phyloP scores from a whole-genome alignment of 2,888 invertebrate species.

The Dione vanillae region DNA sequence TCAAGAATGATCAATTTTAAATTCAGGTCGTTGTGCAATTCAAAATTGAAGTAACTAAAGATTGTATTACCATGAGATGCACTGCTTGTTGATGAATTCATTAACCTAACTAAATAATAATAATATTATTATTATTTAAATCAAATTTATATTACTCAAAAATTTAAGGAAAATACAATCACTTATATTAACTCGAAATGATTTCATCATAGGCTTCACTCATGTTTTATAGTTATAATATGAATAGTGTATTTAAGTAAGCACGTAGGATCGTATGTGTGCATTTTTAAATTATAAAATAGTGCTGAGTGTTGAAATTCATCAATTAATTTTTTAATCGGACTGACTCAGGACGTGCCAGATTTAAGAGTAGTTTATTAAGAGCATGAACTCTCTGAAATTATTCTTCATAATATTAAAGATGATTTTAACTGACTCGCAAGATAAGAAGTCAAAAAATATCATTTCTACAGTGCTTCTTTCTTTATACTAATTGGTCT shows the following conservation, averaged over 20 bases:
- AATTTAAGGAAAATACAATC: neutral
- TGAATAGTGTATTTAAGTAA: conserved; percentile 16
- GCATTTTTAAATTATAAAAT: neutral
- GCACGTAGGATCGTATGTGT: conserved; percentile 16
- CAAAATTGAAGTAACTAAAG: conserved; percentile 42
- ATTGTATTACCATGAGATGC: conserved; percentile 20
- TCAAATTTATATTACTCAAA: neutral
- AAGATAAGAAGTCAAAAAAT: neutral
- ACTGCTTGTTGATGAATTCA: conserved; percentile 12
- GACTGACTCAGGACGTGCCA: neutral
- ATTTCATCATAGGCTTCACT: conserved; percentile 19
- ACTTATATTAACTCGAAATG: neutral
- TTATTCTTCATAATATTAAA: neutral
- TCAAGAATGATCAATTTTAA: neutral
- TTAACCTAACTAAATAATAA: conserved; percentile 2
- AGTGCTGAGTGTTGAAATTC: neutral
- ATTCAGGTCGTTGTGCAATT: conserved; percentile 3
- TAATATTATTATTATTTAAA: neutral
- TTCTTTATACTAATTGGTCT: too few species aligned
- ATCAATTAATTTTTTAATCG: neutral
- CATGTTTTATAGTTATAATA: conserved; percentile 17
- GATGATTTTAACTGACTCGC: too few species aligned
- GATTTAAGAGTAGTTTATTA: neutral
- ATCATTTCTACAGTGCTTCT: neutral
- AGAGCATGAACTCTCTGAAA: neutral